These are phyloP conservation scores for Ivindomyrus marchei DNA, from an alignment of 2,113 vertebrate genomes.

Conservation along the genomic window DNA sequence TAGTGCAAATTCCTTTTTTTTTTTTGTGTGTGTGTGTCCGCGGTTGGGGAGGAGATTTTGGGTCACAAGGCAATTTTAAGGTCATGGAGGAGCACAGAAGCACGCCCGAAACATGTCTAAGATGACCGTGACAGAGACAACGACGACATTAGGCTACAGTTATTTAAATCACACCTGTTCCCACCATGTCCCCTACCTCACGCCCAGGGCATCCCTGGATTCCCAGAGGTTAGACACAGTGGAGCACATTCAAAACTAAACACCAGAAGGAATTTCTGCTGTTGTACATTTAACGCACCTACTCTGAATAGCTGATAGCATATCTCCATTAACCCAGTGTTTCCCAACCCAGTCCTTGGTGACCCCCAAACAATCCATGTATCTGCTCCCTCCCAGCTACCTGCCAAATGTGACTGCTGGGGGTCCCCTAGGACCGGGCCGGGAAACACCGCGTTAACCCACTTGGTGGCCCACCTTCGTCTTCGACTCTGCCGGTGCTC, in stretches of 20 bases:
- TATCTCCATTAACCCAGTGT: background rate
- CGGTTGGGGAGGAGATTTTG: background rate
- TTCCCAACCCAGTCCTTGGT: background rate
- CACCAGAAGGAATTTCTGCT: background rate
- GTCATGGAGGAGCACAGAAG: background rate
- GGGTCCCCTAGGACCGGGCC: background rate
- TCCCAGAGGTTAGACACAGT: background rate
- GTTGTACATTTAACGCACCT: background rate
- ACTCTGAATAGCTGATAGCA: background rate
- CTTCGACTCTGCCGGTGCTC: conserved; percentile 75
- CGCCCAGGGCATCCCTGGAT: background rate
- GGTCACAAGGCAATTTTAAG: background rate
- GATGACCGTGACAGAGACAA: background rate
- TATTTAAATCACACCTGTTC: background rate
- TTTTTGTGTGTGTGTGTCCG: background rate
- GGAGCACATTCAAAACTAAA: background rate
- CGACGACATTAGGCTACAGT: background rate
- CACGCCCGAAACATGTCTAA: background rate
- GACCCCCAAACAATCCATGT: background rate
- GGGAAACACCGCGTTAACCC: background rate
- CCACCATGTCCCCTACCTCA: background rate
- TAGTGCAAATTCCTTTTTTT: background rate
- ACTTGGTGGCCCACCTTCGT: conserved; percentile 68
- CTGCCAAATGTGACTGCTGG: background rate
- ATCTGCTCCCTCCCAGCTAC: background rate